Evolutionary conservation across 2,888 invertebrate species (phyloP).

Genomic region (Crossocerus cetratus): DNA sequence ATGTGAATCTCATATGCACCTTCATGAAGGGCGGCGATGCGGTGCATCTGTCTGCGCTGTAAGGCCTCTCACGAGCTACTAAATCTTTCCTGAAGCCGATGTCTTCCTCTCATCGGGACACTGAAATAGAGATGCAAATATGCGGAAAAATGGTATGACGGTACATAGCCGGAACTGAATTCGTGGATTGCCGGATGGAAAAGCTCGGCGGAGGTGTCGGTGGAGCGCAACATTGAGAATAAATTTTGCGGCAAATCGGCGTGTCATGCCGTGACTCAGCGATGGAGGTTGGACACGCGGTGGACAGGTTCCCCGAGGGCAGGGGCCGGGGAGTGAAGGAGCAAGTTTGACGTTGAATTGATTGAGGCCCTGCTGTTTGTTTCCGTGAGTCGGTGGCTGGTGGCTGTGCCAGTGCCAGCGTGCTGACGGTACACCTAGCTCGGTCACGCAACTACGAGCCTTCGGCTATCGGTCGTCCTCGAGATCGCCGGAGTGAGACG

Average conservation of each 20-base stretch:
- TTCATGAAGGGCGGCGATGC: too few relatives aligned
- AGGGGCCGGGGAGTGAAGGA: conserved; percentile 13
- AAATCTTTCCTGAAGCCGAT: too few relatives aligned
- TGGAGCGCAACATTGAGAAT: conserved; percentile 61
- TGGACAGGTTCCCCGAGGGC: conserved; percentile 48
- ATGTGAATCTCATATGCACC: too few relatives aligned
- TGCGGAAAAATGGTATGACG: too few relatives aligned
- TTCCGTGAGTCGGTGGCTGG: conserved; percentile 36
- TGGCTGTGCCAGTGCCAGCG: conserved; percentile 26
- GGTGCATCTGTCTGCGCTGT: too few relatives aligned
- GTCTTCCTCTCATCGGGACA: too few relatives aligned
- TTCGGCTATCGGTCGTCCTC: neutral
- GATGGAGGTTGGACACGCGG: conserved; percentile 44
- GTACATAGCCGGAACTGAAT: neutral
- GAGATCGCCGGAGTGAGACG: conserved; percentile 50
- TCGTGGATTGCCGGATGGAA: neutral
- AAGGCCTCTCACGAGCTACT: too few relatives aligned
- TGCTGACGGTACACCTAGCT: conserved; percentile 25
- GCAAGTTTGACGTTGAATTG: conserved; percentile 72
- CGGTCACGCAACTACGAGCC: conserved; percentile 60
- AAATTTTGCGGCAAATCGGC: conserved; percentile 67
- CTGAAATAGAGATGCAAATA: too few relatives aligned
- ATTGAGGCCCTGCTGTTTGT: conserved; percentile 64
- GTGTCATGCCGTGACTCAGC: conserved; percentile 69
- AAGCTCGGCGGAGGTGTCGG: conserved; percentile 32